These are phyloP conservation scores for Pegoplata infirma DNA, from an alignment of 2,888 invertebrate species.

Conservation along the genomic window DNA sequence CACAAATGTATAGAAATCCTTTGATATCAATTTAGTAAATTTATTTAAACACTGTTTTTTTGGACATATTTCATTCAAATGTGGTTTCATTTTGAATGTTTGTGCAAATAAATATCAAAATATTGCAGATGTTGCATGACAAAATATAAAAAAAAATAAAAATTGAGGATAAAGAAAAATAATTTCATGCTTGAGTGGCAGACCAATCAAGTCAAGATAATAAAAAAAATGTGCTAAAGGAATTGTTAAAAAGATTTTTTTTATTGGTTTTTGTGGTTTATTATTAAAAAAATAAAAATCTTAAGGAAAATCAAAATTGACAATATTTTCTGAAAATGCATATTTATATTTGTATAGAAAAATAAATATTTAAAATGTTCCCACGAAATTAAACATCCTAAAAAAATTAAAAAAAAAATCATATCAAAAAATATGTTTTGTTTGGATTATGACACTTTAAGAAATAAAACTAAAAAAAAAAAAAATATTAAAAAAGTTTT, in stretches of 20 bases:
- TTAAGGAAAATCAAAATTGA: constrained; percentile 21
- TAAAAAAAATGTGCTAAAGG: background rate
- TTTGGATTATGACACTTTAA: constrained; percentile 49
- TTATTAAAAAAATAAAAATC: constrained; percentile 13
- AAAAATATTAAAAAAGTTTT: constrained; percentile 14
- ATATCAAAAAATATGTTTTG: constrained; percentile 29
- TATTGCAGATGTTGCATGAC: constrained; percentile 33
- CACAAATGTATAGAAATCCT: too few species aligned
- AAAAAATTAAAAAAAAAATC: constrained; percentile 23
- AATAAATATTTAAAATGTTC: constrained; percentile 32
- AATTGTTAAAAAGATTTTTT: constrained; percentile 26
- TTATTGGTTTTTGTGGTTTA: constrained; percentile 24
- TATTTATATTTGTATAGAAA: background rate
- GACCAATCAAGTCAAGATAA: constrained; percentile 21
- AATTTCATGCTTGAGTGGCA: constrained; percentile 51
- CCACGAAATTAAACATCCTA: constrained; percentile 30
- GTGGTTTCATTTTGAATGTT: background rate
- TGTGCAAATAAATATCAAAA: constrained; percentile 6
- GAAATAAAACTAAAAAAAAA: constrained; percentile 2
- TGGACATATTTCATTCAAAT: constrained; percentile 26
- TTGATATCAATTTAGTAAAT: too few species aligned
- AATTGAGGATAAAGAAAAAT: constrained; percentile 9
- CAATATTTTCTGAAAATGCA: background rate
- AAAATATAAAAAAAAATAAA: too few species aligned
- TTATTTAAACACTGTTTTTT: constrained; percentile 32